A percentile compares a stretch with the other conserved stretches of the same genome.
phyloP scores from a whole-genome alignment of 2,888 invertebrate genomes.

The Eurytoma californica region DNA sequence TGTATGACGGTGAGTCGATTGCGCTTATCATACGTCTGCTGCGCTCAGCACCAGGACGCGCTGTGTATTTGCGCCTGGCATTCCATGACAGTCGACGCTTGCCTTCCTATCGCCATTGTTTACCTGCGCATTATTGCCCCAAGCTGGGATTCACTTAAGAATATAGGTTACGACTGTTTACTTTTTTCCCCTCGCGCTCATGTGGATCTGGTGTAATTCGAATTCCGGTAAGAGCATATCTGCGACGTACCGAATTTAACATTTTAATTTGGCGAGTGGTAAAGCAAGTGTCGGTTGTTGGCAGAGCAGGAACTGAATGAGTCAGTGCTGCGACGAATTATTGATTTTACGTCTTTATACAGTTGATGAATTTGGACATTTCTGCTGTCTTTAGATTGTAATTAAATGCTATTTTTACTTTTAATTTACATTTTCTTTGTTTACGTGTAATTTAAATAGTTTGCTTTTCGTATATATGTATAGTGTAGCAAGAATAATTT shows the following conservation, averaged over 20 bases:
- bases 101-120: constrained; percentile 1
- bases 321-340: not conserved
- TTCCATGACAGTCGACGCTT: not conserved
- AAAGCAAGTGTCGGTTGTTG: not conserved
- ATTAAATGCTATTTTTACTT: no score
- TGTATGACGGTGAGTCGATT: constrained; percentile 72
- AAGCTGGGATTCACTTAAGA: no score
- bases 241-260: not conserved
- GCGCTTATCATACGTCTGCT: constrained; percentile 24
- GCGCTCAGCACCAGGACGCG: not conserved
- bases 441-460: no score
- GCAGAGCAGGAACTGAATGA: not conserved
- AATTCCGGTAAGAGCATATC: not conserved
- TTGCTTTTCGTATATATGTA: no score
- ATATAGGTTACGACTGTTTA: not conserved
- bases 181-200: no score
- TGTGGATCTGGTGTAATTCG: not conserved
- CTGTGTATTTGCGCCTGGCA: constrained; percentile 15
- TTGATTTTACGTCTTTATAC: no score
- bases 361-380: no score
- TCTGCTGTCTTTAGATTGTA: no score
- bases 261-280: constrained; percentile 11
- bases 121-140: not conserved
- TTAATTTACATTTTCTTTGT: no score
- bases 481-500: no score